Percentiles rank a stretch among this genome's conserved stretches.
phyloP scores from a whole-genome alignment of 2,888 invertebrate species.

The Chouioia cunea region DNA sequence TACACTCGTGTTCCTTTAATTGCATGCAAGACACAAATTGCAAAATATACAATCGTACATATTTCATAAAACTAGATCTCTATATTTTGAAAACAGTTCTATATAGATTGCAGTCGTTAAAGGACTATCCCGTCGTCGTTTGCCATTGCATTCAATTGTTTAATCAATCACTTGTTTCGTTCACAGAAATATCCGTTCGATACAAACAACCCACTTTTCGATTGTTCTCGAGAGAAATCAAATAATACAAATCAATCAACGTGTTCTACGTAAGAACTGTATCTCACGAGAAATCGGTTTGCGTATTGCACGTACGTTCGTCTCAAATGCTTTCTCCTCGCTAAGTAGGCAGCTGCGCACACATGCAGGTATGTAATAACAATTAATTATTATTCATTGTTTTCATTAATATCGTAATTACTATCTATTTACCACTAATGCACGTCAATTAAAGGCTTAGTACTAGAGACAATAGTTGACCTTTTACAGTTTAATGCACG shows the following conservation, averaged over 20 bases:
- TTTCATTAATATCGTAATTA: conserved; percentile 25
- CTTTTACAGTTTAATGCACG: conserved; percentile 20
- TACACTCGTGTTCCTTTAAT: conserved; percentile 23
- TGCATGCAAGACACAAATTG: conserved; percentile 23
- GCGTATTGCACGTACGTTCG: no score
- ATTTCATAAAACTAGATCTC: conserved; percentile 17
- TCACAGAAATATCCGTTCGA: background rate
- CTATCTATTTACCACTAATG: conserved; percentile 54
- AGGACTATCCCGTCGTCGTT: background rate
- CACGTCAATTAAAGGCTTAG: conserved; percentile 56
- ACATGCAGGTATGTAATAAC: conserved; percentile 24
- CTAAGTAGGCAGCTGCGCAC: conserved; percentile 26
- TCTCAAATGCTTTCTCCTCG: conserved; percentile 10
- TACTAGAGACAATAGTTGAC: conserved; percentile 49
- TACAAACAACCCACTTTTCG: conserved; percentile 9
- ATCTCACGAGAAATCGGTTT: no score
- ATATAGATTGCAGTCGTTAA: conserved; percentile 5
- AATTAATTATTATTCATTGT: conserved; percentile 19
- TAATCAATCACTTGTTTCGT: background rate
- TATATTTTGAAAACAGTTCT: background rate
- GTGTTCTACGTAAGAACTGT: no score
- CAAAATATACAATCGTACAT: conserved; percentile 32
- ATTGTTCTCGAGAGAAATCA: conserved; percentile 7
- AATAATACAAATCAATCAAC: background rate
- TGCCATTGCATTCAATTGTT: no score